Evolutionary conservation across 53 echinoderm and acorn worm genomes (phyloP).

Genomic region (Patiria pectinifera): DNA sequence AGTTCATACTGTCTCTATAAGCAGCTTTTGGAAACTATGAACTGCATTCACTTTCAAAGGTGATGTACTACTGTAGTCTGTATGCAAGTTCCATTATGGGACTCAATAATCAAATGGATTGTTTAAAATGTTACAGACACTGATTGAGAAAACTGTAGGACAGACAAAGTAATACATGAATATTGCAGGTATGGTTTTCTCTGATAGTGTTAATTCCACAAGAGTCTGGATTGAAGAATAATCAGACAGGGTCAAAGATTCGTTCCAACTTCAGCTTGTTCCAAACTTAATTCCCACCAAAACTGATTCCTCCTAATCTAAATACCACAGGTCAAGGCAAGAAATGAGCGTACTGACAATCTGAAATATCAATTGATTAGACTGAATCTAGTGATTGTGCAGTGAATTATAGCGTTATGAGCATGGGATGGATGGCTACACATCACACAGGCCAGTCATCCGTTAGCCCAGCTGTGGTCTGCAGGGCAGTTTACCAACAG

Average conservation of each 20-base stretch:
- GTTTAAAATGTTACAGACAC: too few species aligned
- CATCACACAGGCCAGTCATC: conserved; percentile 19
- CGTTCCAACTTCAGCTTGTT: background rate
- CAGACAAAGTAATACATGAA: too few species aligned
- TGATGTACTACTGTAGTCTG: too few species aligned
- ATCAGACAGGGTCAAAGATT: background rate
- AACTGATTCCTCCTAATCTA: background rate
- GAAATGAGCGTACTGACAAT: conserved; percentile 12
- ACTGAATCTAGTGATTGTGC: conserved; percentile 47
- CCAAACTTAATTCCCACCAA: background rate
- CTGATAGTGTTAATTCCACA: too few species aligned
- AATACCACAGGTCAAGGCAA: conserved; percentile 12
- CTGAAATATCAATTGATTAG: conserved; percentile 44
- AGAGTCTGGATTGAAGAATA: background rate
- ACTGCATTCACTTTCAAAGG: too few species aligned
- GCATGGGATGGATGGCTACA: background rate
- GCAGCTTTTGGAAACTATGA: too few species aligned
- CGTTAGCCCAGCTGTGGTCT: conserved; percentile 38
- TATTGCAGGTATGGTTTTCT: too few species aligned
- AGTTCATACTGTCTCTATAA: too few species aligned
- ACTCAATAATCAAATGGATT: too few species aligned
- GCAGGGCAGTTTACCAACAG: background rate
- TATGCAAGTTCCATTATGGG: too few species aligned
- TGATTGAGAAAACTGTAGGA: too few species aligned
- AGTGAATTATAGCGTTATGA: background rate